These are phyloP conservation scores for Manduca sexta DNA, from an alignment of 1,140 invertebrate genomes.

Conservation along the genomic window DNA sequence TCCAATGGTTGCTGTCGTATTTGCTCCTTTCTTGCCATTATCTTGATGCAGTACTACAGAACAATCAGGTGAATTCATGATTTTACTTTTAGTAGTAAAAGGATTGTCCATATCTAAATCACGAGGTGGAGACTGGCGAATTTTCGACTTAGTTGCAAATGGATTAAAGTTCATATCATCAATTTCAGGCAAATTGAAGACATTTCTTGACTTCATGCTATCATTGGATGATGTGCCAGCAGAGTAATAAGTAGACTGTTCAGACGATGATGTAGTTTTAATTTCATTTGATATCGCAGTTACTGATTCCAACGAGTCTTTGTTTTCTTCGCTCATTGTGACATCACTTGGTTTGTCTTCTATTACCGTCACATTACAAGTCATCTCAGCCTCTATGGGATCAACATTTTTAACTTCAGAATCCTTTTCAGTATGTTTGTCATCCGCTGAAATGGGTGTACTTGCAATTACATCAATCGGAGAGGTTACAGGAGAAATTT, in stretches of 20 bases:
- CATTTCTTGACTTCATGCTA: slow-evolving; percentile 26
- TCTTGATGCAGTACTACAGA: slow-evolving; percentile 3
- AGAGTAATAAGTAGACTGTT: slow-evolving; percentile 32
- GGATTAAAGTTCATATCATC: slow-evolving; percentile 46
- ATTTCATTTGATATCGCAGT: not conserved
- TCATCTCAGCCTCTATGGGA: not conserved
- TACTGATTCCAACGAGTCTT: slow-evolving; percentile 2
- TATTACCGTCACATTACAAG: not conserved
- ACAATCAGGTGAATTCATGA: slow-evolving; percentile 10
- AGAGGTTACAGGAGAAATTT: no score
- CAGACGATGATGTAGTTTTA: slow-evolving; percentile 24
- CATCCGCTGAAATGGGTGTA: no score
- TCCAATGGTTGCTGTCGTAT: not conserved
- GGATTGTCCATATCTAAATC: slow-evolving; percentile 10
- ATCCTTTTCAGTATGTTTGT: no score
- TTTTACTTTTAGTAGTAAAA: slow-evolving; percentile 21
- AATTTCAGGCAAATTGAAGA: slow-evolving; percentile 52
- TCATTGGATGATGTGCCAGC: slow-evolving; percentile 27
- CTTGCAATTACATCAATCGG: no score
- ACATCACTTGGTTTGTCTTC: not conserved
- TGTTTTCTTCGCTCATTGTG: slow-evolving; percentile 2
- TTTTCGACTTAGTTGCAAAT: slow-evolving; percentile 45
- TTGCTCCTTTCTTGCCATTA: not conserved
- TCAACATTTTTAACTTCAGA: not conserved
- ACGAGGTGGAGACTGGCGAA: slow-evolving; percentile 27